These are phyloP conservation scores for Umimayanthus kanabou DNA, from an alignment of 92 coral and sea anemone genomes.

Conservation along the genomic window DNA sequence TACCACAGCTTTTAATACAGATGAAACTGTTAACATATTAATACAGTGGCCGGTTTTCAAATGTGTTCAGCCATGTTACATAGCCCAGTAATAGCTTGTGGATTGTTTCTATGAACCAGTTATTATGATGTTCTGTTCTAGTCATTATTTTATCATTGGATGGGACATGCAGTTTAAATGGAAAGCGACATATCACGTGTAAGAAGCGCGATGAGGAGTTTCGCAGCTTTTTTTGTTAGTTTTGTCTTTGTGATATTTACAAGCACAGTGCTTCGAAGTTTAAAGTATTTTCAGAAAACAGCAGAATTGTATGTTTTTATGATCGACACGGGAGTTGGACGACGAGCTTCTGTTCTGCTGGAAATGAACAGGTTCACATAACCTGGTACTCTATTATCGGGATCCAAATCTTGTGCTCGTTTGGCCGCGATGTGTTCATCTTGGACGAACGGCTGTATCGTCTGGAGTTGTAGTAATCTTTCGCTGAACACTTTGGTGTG, in stretches of 20 bases:
- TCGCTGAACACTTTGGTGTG: constrained; percentile 59
- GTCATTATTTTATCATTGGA: neutral
- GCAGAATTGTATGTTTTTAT: neutral
- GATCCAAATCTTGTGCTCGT: constrained; percentile 29
- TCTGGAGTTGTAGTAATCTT: constrained; percentile 43
- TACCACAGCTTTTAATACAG: neutral
- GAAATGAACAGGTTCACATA: neutral
- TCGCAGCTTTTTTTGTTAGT: neutral
- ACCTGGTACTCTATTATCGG: constrained; percentile 12
- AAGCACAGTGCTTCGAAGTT: neutral
- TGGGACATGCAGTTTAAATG: neutral
- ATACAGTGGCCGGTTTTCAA: neutral
- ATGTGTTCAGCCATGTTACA: neutral
- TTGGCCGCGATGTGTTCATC: neutral
- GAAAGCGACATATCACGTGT: neutral
- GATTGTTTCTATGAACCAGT: neutral
- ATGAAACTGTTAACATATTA: neutral
- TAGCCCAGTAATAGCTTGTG: neutral
- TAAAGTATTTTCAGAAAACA: too few relatives aligned
- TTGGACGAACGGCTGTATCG: neutral
- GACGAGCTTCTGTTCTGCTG: neutral
- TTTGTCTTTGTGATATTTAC: too few relatives aligned
- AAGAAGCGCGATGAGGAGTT: too few relatives aligned
- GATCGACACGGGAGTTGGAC: neutral
- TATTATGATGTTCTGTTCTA: too few relatives aligned